phyloP scores from a whole-genome alignment of 2,113 vertebrate genomes.

The Halcyon senegalensis region DNA sequence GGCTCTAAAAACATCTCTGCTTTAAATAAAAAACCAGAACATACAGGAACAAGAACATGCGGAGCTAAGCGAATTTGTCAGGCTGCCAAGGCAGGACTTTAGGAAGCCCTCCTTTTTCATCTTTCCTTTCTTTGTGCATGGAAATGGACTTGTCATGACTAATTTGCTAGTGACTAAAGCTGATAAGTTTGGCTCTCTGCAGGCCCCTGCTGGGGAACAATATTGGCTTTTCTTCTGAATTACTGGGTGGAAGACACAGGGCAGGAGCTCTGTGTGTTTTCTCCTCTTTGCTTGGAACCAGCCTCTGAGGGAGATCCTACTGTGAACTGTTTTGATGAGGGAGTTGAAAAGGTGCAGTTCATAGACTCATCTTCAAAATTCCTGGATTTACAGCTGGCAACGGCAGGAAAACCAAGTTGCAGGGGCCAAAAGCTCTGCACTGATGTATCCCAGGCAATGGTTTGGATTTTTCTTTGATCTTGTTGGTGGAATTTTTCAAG shows the following conservation, averaged over 20 bases:
- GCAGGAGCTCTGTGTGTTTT: not conserved
- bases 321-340: not conserved
- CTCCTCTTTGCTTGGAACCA: not conserved
- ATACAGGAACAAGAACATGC: not conserved
- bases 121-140: conserved; percentile 21
- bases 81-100: not conserved
- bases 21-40: not conserved
- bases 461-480: not conserved
- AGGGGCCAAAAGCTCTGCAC: not conserved
- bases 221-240: conserved; percentile 52
- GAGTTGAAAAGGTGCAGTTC: not conserved
- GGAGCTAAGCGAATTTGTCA: not conserved
- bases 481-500: not conserved
- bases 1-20: not conserved
- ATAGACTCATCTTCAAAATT: not conserved
- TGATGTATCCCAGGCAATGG: fast-evolving
- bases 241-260: conserved; percentile 25
- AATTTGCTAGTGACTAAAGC: conserved; percentile 78
- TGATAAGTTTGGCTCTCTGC: conserved; percentile 72
- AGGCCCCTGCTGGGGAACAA: conserved; percentile 10
- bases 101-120: not conserved
- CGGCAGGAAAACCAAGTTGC: not conserved
- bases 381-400: not conserved
- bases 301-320: not conserved
- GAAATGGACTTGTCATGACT: conserved; percentile 74